Evolutionary conservation across 2,797 vertebrate species (phyloP), one percentile per base, ranked within the genome.

Genomic region (Ctenopoma multispine): DNA sequence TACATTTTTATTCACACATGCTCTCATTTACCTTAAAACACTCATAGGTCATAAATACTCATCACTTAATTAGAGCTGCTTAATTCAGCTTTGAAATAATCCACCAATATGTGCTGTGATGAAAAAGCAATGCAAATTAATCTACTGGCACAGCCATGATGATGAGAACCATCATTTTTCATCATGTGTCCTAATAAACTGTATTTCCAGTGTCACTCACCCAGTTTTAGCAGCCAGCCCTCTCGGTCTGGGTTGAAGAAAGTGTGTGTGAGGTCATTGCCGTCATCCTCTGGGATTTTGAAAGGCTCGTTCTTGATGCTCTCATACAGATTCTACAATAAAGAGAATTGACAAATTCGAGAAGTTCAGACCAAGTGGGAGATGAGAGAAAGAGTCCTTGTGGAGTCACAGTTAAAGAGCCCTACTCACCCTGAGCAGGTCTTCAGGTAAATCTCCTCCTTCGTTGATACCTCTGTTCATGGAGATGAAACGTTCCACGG

Each of bases 281-380:
- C 97, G 0, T 99, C 97, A 0, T 98, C 97, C 72, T 98, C 97
- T 0, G 97, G 97, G 85, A 98, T 98, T 91, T 99, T 98, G 83
- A 99, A 99, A n/a, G 97, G 97, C 21, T 99, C 97, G 0, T 97
- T 99, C 87, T 97, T 98, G 86, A 99, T 99, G 95, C 97, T 98
- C 0, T 98, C 97, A 0, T 99, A 99, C 20, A 99, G 94, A 77
- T 99, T 99, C 97, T 99, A 90, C 23, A 44, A 24, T 3, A 54
- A 23, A 40, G 20, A 41, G n/a, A n/a, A n/a, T n/a, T n/a, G n/a
- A n/a, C n/a, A 8, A 64, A 43, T 18, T 17, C 1, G 48, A 4
- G 67, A 43, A 79, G 36, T 17, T 58, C 0, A 38, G 54, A 27
- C 41, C 27, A 14, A 17, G 21, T 48, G 29, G 43, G 36, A 56